Percentiles rank a stretch among this genome's conserved stretches.
Conservation (phyloP, 2,888 invertebrate genomes). For the Scaptodrosophila latifasciaeformis region DNA sequence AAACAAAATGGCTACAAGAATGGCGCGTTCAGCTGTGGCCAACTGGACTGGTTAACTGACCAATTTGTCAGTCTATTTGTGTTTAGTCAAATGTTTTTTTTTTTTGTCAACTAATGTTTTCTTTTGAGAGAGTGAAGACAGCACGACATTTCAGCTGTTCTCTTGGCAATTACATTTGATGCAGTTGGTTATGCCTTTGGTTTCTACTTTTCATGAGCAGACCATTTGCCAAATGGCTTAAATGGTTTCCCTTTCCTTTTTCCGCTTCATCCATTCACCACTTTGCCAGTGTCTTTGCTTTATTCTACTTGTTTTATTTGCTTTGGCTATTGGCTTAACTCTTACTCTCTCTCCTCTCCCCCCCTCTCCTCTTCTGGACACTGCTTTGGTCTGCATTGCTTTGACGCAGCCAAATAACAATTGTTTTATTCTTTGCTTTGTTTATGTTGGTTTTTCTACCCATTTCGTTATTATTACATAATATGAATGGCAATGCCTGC, state of each 20-base stretch:
- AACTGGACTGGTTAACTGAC: slow-evolving; percentile 4
- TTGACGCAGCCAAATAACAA: background rate
- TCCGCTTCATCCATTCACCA: background rate
- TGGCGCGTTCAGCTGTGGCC: slow-evolving; percentile 32
- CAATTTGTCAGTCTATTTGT: slow-evolving; percentile 30
- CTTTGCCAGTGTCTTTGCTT: background rate
- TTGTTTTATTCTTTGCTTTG: slow-evolving; percentile 1
- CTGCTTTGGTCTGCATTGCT: slow-evolving; percentile 30
- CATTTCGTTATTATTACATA: slow-evolving; percentile 15
- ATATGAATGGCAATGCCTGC: slow-evolving; percentile 4
- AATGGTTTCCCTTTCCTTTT: slow-evolving; percentile 27
- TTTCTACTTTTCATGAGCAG: too few species aligned
- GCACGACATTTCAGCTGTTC: slow-evolving; percentile 42
- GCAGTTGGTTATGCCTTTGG: slow-evolving; percentile 2
- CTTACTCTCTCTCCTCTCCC: background rate
- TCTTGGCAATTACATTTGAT: slow-evolving; percentile 44
- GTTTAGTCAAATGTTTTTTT: slow-evolving; percentile 48
- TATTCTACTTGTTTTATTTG: too few species aligned
- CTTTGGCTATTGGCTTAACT: slow-evolving; percentile 41
- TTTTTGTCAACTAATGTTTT: slow-evolving; percentile 18
- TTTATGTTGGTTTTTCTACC: background rate
- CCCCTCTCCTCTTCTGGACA: background rate
- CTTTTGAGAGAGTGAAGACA: background rate
- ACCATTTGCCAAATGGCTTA: slow-evolving; percentile 27
- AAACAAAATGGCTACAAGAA: slow-evolving; percentile 33